Conservation (phyloP, 2,797 vertebrate species). For the Darevskia nairensis region DNA sequence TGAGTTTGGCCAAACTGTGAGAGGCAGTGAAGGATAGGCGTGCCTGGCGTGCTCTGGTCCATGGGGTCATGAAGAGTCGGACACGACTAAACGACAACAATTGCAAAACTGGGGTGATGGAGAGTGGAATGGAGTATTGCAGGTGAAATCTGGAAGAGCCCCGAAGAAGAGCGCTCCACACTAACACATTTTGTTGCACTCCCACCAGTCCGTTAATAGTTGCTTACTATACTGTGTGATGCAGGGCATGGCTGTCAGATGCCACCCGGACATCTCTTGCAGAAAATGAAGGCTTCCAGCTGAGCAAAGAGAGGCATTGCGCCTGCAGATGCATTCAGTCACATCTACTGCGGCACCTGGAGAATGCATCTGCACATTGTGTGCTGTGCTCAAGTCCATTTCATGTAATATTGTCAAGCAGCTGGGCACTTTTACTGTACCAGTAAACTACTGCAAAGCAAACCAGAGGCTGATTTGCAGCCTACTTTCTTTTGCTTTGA, state of each 20-base stretch:
- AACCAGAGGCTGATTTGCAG: slow-evolving; percentile 19
- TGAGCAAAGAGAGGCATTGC: not conserved
- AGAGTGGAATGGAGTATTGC: not conserved
- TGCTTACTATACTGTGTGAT: not conserved
- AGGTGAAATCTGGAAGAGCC: not conserved
- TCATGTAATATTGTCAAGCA: slow-evolving; percentile 48
- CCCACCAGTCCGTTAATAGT: accelerated
- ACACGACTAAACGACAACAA: no score
- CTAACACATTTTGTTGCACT: not conserved
- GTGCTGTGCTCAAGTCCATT: slow-evolving; percentile 41
- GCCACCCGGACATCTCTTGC: slow-evolving; percentile 18
- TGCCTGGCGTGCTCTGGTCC: no score
- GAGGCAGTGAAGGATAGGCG: no score
- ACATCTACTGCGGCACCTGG: slow-evolving; percentile 30
- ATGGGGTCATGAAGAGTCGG: no score
- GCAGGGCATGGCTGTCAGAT: not conserved
- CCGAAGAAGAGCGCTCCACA: not conserved
- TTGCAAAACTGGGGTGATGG: not conserved
- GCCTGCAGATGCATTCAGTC: not conserved
- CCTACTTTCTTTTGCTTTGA: slow-evolving; percentile 34
- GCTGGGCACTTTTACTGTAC: slow-evolving; percentile 53
- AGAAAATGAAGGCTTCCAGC: slow-evolving; percentile 20
- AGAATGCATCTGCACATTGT: slow-evolving; percentile 61
- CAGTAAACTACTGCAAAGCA: slow-evolving; percentile 46
- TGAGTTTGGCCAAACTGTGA: no score